These are phyloP conservation scores for Sciurus niger DNA, from an alignment of 2,113 vertebrate species.

Conservation along the genomic window DNA sequence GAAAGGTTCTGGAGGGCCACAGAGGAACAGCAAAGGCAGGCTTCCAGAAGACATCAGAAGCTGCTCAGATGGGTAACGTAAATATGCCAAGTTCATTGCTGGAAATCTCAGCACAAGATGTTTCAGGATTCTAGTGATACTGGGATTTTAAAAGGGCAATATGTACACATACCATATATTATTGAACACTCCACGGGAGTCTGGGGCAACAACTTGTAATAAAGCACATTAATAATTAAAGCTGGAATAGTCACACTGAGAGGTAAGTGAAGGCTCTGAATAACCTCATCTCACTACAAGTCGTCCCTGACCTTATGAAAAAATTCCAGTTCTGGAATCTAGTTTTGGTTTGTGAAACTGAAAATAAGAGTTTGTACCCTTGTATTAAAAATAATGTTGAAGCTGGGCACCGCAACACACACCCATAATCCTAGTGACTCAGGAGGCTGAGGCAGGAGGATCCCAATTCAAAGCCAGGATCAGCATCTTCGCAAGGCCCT, in stretches of 20 bases:
- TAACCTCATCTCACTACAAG: not conserved
- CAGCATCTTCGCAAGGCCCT: too few relatives aligned
- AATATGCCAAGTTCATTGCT: not conserved
- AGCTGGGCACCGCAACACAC: not conserved
- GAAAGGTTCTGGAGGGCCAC: not conserved
- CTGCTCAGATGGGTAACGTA: not conserved
- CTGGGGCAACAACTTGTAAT: slow-evolving; percentile 3
- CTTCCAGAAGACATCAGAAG: slow-evolving; percentile 27
- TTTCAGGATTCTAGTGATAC: not conserved
- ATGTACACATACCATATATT: not conserved
- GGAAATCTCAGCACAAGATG: not conserved
- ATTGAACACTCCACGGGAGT: not conserved
- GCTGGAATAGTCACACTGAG: not conserved
- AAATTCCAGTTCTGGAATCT: not conserved
- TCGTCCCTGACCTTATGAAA: not conserved
- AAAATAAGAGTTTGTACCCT: not conserved
- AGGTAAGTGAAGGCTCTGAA: not conserved
- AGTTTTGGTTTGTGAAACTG: not conserved
- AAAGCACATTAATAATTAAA: slow-evolving; percentile 61
- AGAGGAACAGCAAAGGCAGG: not conserved
- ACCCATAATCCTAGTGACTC: too few relatives aligned
- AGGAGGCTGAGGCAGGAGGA: too few relatives aligned
- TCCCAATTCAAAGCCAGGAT: too few relatives aligned
- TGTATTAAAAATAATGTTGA: not conserved
- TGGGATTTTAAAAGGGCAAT: slow-evolving; percentile 10